A percentile compares a stretch with the other conserved stretches of the same genome.
These are phyloP conservation scores for Sinonovacula constricta DNA, from an alignment of 1,140 invertebrate species.

Conservation along the genomic window DNA sequence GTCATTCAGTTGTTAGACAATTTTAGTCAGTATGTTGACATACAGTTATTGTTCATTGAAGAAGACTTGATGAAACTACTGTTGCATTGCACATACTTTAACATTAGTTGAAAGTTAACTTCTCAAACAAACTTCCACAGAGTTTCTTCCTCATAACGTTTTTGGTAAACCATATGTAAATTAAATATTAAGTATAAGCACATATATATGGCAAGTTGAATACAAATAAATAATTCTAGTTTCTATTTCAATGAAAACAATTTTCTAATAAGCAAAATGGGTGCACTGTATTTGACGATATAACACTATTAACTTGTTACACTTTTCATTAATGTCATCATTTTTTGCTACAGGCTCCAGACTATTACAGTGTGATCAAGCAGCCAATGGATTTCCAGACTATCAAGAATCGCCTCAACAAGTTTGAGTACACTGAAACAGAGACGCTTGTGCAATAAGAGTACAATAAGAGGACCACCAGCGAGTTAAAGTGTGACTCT, in stretches of 20 bases:
- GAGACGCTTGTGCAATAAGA: constrained; percentile 88
- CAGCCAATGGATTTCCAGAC: constrained; percentile 96
- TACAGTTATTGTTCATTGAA: too few relatives aligned
- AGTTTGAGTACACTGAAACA: constrained; percentile 87
- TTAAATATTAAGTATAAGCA: background rate
- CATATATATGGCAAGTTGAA: background rate
- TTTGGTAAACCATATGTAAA: background rate
- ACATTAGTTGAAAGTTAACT: too few relatives aligned
- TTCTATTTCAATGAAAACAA: too few relatives aligned
- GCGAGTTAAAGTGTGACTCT: constrained; percentile 85
- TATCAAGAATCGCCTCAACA: constrained; percentile 87
- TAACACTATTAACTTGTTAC: background rate
- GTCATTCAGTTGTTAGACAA: too few relatives aligned
- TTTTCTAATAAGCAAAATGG: too few relatives aligned
- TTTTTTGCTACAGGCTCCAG: constrained; percentile 85
- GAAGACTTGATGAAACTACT: too few relatives aligned
- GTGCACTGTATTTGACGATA: background rate
- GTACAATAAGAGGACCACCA: constrained; percentile 85
- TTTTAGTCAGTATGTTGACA: too few relatives aligned
- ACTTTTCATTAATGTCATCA: background rate
- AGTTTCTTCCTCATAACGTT: too few relatives aligned
- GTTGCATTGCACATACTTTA: too few relatives aligned
- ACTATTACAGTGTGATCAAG: constrained; percentile 94
- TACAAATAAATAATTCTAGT: background rate
- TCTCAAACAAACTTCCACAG: too few relatives aligned